A percentile compares a stretch with the other conserved stretches of the same genome.
phyloP scores from a whole-genome alignment of 2,113 vertebrate genomes.

The Podarcis raffonei region DNA sequence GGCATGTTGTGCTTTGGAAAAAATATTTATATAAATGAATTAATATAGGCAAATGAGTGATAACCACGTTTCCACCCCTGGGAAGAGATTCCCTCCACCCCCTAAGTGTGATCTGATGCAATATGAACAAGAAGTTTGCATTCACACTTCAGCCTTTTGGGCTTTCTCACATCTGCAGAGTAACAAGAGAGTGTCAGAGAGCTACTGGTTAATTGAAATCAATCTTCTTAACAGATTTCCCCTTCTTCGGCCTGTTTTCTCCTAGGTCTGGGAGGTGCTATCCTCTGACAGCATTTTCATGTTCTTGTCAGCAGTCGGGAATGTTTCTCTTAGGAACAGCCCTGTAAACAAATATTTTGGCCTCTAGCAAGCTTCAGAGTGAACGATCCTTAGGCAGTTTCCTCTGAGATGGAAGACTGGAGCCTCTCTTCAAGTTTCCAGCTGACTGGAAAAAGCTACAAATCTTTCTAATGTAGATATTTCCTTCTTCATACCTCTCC shows the following conservation, averaged over 20 bases:
- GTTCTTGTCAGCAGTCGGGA: not conserved
- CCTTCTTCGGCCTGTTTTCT: not conserved
- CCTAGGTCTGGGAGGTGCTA: not conserved
- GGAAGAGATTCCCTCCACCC: not conserved
- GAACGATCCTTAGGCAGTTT: not conserved
- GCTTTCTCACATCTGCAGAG: not conserved
- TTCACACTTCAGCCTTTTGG: not conserved
- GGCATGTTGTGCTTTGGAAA: not conserved
- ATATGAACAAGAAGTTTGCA: not conserved
- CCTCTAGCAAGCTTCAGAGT: constrained; percentile 4
- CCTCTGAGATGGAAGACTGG: not conserved
- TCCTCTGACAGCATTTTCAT: not conserved
- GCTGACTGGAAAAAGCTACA: not conserved
- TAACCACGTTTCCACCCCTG: not conserved
- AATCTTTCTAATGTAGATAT: not conserved
- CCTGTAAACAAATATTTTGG: constrained; percentile 1
- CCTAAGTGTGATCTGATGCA: constrained; percentile 8
- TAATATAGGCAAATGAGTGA: not conserved
- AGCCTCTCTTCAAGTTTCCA: not conserved
- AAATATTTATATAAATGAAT: not conserved
- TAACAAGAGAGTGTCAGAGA: not conserved
- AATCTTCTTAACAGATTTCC: not conserved
- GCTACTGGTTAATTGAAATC: not conserved
- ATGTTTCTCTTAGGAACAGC: not conserved
- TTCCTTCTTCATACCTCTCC: not conserved